A percentile compares a stretch with the other conserved stretches of the same genome.
These are phyloP conservation scores for Amphimedon queenslandica DNA, from an alignment of 37 sponge, comb jelly and placozoan species.

Conservation along the genomic window DNA sequence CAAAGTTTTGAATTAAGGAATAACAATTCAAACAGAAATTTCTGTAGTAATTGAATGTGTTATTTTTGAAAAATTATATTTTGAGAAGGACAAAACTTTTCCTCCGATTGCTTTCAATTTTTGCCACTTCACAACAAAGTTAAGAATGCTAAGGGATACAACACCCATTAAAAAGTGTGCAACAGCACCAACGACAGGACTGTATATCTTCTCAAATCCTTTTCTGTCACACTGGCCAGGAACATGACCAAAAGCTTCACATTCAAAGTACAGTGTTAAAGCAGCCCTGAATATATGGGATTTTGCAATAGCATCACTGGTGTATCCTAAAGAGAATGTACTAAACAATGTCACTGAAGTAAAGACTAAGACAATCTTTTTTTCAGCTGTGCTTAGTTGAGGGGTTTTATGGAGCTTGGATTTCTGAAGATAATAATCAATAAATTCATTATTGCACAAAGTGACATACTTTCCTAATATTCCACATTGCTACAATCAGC, in stretches of 20 bases:
- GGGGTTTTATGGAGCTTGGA: background rate
- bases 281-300: background rate
- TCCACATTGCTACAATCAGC: conserved; percentile 18
- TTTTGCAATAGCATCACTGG: background rate
- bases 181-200: background rate
- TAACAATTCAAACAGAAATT: too few relatives aligned
- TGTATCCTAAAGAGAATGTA: background rate
- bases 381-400: conserved; percentile 22
- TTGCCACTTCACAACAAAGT: background rate
- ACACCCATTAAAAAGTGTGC: background rate
- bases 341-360: conserved; percentile 4
- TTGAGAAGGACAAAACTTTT: too few relatives aligned
- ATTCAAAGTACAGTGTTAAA: background rate
- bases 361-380: conserved; percentile 28
- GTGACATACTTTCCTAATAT: conserved; percentile 13
- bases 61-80: too few relatives aligned
- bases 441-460: too few relatives aligned
- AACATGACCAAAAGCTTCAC: conserved; percentile 3
- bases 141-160: background rate
- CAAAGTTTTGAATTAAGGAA: too few relatives aligned
- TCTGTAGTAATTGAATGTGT: too few relatives aligned
- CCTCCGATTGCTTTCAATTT: background rate
- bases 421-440: too few relatives aligned
- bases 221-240: conserved; percentile 1
- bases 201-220: background rate